A percentile compares a stretch with the other conserved stretches of the same genome.
Evolutionary conservation across 1,140 invertebrate species (phyloP).

Genomic region (Aleiodes sp.): DNA sequence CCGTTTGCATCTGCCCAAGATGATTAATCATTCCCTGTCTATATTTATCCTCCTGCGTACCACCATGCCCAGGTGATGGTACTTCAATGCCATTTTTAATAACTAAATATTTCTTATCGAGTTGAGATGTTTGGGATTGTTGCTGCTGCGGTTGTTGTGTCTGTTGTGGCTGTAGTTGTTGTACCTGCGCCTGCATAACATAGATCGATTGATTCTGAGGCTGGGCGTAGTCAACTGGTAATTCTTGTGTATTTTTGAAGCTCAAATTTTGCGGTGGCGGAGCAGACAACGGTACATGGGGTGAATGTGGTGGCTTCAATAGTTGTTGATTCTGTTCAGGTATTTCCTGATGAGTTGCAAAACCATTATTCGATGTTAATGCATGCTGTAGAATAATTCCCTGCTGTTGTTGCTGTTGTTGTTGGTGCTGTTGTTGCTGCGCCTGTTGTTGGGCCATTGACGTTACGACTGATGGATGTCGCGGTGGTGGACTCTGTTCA

Average conservation of each 20-base stretch:
- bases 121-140: conserved; percentile 45
- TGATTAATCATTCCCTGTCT: conserved; percentile 56
- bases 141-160: conserved; percentile 26
- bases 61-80: conserved; percentile 45
- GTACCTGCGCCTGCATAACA: conserved; percentile 30
- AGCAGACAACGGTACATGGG: conserved; percentile 51
- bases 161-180: conserved; percentile 38
- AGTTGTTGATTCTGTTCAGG: conserved; percentile 52
- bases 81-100: conserved; percentile 61
- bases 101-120: conserved; percentile 60
- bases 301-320: conserved; percentile 55
- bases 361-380: conserved; percentile 52
- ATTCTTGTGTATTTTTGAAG: conserved; percentile 54
- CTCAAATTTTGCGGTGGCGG: conserved; percentile 52
- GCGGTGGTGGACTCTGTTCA: conserved; percentile 58
- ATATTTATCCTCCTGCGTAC: conserved; percentile 57
- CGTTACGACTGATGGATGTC: conserved; percentile 59
- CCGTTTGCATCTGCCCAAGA: conserved; percentile 46
- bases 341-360: conserved; percentile 48
- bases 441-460: conserved; percentile 58
- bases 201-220: conserved; percentile 42
- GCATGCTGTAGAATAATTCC: conserved; percentile 60
- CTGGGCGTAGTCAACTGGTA: conserved; percentile 60
- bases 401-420: conserved; percentile 48
- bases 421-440: conserved; percentile 42